Evolutionary conservation across 2,113 vertebrate species (phyloP).

Genomic region (Leptocoma aspasia): DNA sequence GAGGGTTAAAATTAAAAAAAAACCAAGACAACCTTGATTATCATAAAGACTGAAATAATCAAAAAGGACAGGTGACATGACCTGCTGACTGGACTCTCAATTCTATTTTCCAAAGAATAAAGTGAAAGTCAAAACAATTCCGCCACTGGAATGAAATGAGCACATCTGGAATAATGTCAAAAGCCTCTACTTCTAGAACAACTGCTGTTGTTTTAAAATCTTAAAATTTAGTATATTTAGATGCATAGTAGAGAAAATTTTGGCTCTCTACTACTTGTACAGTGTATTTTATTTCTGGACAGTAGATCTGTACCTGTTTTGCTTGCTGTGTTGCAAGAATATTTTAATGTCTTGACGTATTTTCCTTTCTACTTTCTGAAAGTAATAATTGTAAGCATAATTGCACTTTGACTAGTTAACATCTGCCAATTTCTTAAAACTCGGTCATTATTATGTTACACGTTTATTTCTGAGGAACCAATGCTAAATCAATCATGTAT

Average conservation of each 20-base stretch:
- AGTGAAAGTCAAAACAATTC: background rate
- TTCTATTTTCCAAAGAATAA: background rate
- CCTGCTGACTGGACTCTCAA: background rate
- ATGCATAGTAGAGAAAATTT: background rate
- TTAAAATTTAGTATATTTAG: background rate
- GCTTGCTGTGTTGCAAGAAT: background rate
- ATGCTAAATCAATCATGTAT: background rate
- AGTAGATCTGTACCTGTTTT: background rate
- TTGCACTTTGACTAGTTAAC: background rate
- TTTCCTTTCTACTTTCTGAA: background rate
- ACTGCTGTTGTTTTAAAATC: background rate
- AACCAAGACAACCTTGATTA: background rate
- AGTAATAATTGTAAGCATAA: background rate
- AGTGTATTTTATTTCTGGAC: background rate
- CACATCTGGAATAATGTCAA: background rate
- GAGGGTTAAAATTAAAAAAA: background rate
- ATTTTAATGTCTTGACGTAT: background rate
- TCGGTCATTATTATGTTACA: rapidly evolving
- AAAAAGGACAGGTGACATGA: background rate
- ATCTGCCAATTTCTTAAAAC: background rate
- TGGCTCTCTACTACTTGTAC: background rate
- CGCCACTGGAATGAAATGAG: background rate
- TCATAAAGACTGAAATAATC: background rate
- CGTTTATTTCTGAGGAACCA: background rate
- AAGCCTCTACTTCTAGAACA: background rate